Evolutionary conservation across 2,113 vertebrate species (phyloP), one percentile per base, ranked within the genome.

Genomic region (Protomyctophum bolini): DNA sequence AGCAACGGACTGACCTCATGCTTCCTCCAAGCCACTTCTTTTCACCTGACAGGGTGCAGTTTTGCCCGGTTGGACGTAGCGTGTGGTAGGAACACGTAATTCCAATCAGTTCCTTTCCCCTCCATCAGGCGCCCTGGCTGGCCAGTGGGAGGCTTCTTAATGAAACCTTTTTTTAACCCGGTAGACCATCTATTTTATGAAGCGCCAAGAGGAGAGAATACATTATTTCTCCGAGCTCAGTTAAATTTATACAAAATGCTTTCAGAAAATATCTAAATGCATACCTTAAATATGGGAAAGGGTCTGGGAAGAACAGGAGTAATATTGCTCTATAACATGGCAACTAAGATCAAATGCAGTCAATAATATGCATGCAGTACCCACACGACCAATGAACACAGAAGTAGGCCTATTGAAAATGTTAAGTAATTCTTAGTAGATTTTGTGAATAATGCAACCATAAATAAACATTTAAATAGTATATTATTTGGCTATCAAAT

Each of bases 401-500:
- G 83, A 81, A 29, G 50, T 72, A 21, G 21, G 21, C 21, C 21
- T 21, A 69, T 66, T 59, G 72, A 66, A 76, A 63, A 69, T 79
- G 6, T 51, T 58, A 48, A 54, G 59, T 61, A 6, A 62, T 67
- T 64, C 66, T 62, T 21, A 48, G 47, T 33, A 47, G 45, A 66
- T 63, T 57, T 55, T 63, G 64, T 70, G 29, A 78, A 21, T 52
- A 71, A 82, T 29, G 0, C 74, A 76, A 83, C 83, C 79, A 88
- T 89, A 82, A 86, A 90, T 88, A 81, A 80, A 91, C 85, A 82
- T 87, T 77, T 82, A 78, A 62, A 83, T 83, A 58, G 60, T 49
- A 71, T 76, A 74, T 73, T 4, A 73, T 83, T 75, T 79, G 72
- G 72, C 84, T 91, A 90, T 89, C 86, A 92, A 91, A 91, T 91